Base-by-base conservation (phyloP, 2,888 invertebrate genomes). In the Phoronis australis region DNA sequence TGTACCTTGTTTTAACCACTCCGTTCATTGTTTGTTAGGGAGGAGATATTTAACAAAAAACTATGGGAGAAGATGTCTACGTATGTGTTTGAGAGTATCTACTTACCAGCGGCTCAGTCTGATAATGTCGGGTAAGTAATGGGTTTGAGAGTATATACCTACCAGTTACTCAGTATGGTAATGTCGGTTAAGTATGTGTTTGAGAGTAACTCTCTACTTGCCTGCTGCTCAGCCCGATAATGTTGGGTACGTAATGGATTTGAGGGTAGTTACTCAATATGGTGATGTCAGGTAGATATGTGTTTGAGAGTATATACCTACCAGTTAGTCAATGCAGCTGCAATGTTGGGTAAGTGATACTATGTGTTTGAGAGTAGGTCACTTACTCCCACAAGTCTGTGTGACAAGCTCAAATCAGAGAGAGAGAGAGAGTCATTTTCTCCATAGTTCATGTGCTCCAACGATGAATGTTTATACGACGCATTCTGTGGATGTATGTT, bases 31-130 rank as follows among this genome's bases (percentile, higher is more conserved):
- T n/a, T n/a, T 57, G 56, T 20, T 59, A 78, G 78, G 78, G 96
- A 99, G 75, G 85, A 86, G 61, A 82, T 86, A 0, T 82, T 99
- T 45, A 81, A 84, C 61, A 77, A 79, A 47, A 87, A 87, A 66
- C 83, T 80, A 31, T 79, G 79, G 79, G 71, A 71, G 5, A 69
- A 68, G 53, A 69, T 71, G 37, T 65, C 69, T 0, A 61, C 68
- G 5, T 64, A 89, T 62, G 87, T 96, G 21, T 90, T 96, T 78
- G 87, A 90, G 74, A 87, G 85, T 72, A 88, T 99, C 66, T 96
- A 96, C 78, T 82, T 97, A 61, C 94, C 95, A 2, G 92, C 96
- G 2, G 90, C 92, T 20, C 90, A 91, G 74, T 83, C 84, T 59
- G 87, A 84, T 64, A 82, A 65, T 53, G 49, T 65, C 12, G 74